These are phyloP conservation scores for Apis mellifera DNA, from an alignment of 1,140 invertebrate genomes.

Conservation along the genomic window DNA sequence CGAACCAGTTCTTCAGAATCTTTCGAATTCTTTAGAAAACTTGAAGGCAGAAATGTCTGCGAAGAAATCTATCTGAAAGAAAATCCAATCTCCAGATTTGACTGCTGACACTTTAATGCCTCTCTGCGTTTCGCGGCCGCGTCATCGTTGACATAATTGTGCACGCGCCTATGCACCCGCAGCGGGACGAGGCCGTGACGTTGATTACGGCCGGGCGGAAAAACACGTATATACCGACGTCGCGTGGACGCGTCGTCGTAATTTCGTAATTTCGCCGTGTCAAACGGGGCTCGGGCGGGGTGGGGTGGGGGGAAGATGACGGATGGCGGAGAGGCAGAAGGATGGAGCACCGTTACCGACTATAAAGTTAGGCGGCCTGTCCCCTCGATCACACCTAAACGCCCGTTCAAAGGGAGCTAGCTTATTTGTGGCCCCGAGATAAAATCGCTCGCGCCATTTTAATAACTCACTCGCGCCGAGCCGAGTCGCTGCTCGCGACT, in stretches of 20 bases:
- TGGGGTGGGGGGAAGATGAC: neutral
- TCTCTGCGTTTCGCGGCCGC: slow-evolving; percentile 44
- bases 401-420: slow-evolving; percentile 46
- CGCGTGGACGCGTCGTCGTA: slow-evolving; percentile 6
- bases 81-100: neutral
- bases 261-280: slow-evolving; percentile 56
- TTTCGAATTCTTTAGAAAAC: no score
- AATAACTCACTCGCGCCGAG: slow-evolving; percentile 29
- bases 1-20: no score
- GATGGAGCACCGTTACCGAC: slow-evolving; percentile 39
- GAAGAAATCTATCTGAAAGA: no score
- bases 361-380: slow-evolving; percentile 47
- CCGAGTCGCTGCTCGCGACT: neutral
- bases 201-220: slow-evolving; percentile 60
- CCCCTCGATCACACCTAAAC: slow-evolving; percentile 52
- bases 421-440: slow-evolving; percentile 49
- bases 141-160: slow-evolving; percentile 69
- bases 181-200: slow-evolving; percentile 54
- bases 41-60: no score
- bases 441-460: slow-evolving; percentile 50
- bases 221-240: slow-evolving; percentile 53
- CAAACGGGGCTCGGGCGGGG: neutral
- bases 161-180: slow-evolving; percentile 51
- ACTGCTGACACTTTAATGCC: slow-evolving; percentile 67
- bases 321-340: slow-evolving; percentile 2